phyloP scores from a whole-genome alignment of 2,888 invertebrate genomes.

The Nephrotoma guestfalica region DNA sequence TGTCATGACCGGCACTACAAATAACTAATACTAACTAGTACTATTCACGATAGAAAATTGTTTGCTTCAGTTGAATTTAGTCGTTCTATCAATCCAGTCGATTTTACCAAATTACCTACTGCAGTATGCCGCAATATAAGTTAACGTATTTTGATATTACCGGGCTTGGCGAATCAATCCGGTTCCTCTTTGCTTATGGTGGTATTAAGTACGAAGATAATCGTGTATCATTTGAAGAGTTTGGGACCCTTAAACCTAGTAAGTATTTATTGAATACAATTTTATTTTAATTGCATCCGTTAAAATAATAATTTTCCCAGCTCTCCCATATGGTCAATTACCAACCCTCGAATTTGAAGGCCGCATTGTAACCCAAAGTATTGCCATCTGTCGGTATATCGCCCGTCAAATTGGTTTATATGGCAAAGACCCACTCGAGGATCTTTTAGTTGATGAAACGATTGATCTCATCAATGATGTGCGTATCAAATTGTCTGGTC shows the following conservation, averaged over 20 bases:
- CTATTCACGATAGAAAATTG: neutral
- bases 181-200: constrained; percentile 45
- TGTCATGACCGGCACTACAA: too few relatives aligned
- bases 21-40: too few relatives aligned
- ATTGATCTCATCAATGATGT: neutral
- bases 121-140: neutral
- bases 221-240: constrained; percentile 38
- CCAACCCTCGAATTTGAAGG: neutral
- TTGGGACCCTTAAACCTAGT: constrained; percentile 43
- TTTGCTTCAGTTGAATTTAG: neutral
- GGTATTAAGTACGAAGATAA: constrained; percentile 45
- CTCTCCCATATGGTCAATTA: neutral
- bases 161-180: constrained; percentile 46
- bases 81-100: neutral
- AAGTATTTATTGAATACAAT: neutral
- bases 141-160: constrained; percentile 41
- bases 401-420: neutral
- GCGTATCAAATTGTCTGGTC: neutral
- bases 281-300: too few relatives aligned
- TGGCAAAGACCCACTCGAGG: neutral
- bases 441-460: neutral
- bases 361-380: neutral
- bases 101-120: neutral
- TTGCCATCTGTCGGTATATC: neutral
- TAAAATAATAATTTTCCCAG: neutral